Evolutionary conservation across 2,113 vertebrate species (phyloP), one percentile per base, ranked within the genome.

Genomic region (Falco punctatus): DNA sequence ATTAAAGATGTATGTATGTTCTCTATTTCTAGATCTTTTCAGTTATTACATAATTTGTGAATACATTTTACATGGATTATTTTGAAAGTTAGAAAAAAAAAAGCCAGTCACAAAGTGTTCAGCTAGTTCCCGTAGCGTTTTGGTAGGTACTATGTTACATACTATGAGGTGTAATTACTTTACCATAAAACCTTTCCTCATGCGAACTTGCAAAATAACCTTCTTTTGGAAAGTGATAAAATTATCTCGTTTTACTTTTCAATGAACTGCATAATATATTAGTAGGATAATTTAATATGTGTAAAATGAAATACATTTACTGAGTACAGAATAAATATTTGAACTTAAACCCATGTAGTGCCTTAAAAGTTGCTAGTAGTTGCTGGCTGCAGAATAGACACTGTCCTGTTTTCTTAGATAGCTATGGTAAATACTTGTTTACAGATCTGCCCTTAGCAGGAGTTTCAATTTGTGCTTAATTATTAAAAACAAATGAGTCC

Each of bases 401-500:
- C 46, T 72, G 46, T 62, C 52, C 51, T 89, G 23, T 74, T 94
- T 75, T 46, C 55, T 49, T 57, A 71, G 46, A 4, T 48, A 83
- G 38, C 67, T 66, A 13, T 0, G 0, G 44, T 86, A 96, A 95
- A 86, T 66, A 73, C 72, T 82, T 92, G 42, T 90, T 91, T 93
- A 71, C 75, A 69, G 52, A 71, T 88, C 46, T 72, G 33, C 88
- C 83, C 72, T 78, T 78, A 65, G 86, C 77, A 94, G 64, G 66
- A 72, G 73, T 82, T 92, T 86, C 15, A 35, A 30, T 88, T 94
- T 44, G 32, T 86, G 79, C 55, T 87, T 95, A 88, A 69, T 96
- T 86, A 88, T 88, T 93, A 88, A 92, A 80, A 93, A 86, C 86
- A 95, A 95, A 86, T 89, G 73, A 75, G 65, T 94, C 80, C 72